Base-by-base conservation (phyloP, 2,888 invertebrate genomes). In the Dasysyrphus albostriatus region DNA sequence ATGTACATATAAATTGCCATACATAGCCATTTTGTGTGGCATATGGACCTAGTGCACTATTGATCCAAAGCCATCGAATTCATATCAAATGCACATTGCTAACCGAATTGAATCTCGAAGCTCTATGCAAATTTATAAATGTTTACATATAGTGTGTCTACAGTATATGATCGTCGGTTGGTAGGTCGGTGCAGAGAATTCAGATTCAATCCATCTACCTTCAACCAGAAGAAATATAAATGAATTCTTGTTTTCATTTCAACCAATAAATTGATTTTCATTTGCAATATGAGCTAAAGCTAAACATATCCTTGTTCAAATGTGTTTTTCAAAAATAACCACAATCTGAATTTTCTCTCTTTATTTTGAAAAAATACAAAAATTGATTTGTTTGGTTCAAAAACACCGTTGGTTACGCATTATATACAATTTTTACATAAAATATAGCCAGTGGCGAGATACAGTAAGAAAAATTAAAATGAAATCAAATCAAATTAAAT, bases 101-200 rank as follows among this genome's bases (percentile, higher is more conserved):
- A 83, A 83, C 87, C 87, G 83, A 87, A 87, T 87, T 83, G 83
- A 83, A 83, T 83, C 87, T 83, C 74, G 24, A n/a, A 51, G 74
- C 65, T 70, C 65, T 75, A 87, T 87, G 87, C 83, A 87, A 87
- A 87, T 83, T 63, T n/a, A 19, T 65, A 54, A 84, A 75, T 63
- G 73, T 69, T 63, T 51, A 51, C 5, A 14, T 12, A 3, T 10
- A 39, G 39, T 37, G 37, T 67, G 24, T 61, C 1, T 29, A 1
- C 6, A 12, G 0, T 5, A 3, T 63, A 29, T 49, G 6, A 39
- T 61, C 42, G 34, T 63, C 12, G 16, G 29, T n/a, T 14, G 54
- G 24, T 32, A 1, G 47, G 16, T n/a, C n/a, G 29, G 29, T 29
- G 54, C 5, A 29, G 24, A 14, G 42, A 42, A 14, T 63, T 69